Evolutionary conservation across 2,113 vertebrate species (phyloP).

Genomic region (Mobula hypostoma): DNA sequence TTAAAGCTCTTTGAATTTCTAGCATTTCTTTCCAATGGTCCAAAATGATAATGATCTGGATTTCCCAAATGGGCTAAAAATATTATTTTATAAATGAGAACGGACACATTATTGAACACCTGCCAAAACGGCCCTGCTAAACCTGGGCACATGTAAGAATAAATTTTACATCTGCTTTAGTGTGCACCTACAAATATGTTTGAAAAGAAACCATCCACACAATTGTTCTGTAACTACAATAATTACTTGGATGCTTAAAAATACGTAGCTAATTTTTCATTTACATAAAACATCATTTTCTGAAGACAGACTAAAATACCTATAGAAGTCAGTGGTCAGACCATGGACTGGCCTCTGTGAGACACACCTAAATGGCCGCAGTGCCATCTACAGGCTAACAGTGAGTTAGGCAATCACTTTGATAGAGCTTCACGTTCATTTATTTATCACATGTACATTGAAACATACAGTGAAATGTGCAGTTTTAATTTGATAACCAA

Average conservation of each 20-base stretch:
- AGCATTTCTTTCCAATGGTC: background rate
- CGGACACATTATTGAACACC: background rate
- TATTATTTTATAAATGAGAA: constrained; percentile 19
- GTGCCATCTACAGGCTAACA: constrained; percentile 12
- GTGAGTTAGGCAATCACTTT: too few relatives aligned
- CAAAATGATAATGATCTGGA: constrained; percentile 3
- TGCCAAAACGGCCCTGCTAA: background rate
- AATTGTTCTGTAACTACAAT: background rate
- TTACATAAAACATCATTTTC: background rate
- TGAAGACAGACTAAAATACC: background rate
- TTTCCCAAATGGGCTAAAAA: constrained; percentile 15
- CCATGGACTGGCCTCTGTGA: background rate
- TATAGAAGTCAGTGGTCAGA: background rate
- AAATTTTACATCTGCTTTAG: background rate
- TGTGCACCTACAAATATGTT: background rate
- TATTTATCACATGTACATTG: too few relatives aligned
- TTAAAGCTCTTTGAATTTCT: constrained; percentile 27
- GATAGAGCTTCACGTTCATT: too few relatives aligned
- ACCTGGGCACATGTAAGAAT: background rate
- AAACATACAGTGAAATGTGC: too few relatives aligned
- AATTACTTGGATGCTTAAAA: background rate
- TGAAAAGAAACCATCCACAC: background rate
- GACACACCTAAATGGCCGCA: background rate
- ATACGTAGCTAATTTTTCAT: background rate
- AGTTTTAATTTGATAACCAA: too few relatives aligned